Evolutionary conservation across 2,888 invertebrate species (phyloP).

Genomic region (Andricus quercusramuli): DNA sequence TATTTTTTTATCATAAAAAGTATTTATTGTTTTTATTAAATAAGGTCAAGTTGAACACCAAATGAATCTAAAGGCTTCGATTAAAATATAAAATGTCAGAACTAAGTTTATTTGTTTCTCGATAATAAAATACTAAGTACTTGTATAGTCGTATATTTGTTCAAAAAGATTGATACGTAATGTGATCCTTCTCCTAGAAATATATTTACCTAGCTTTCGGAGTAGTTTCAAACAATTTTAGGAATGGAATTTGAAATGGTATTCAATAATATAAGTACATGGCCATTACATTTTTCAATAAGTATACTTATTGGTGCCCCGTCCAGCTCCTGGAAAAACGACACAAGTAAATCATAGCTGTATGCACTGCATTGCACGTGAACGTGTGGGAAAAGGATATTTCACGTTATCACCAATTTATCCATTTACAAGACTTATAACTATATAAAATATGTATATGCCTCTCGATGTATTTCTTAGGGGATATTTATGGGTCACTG

Average conservation of each 20-base stretch:
- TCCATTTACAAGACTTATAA: constrained; percentile 33
- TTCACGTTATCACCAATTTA: constrained; percentile 20
- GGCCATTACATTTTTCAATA: neutral
- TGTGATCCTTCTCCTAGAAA: too few species aligned
- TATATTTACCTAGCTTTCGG: too few species aligned
- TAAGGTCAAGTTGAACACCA: too few species aligned
- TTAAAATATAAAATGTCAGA: too few species aligned
- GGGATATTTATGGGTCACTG: neutral
- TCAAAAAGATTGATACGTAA: too few species aligned
- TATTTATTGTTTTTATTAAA: too few species aligned
- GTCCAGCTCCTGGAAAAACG: constrained; percentile 3
- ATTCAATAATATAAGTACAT: neutral
- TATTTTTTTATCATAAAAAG: too few species aligned
- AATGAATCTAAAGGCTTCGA: too few species aligned
- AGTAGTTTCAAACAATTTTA: too few species aligned
- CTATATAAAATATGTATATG: constrained; percentile 11
- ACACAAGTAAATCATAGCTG: neutral
- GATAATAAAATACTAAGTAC: too few species aligned
- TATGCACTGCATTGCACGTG: constrained; percentile 1
- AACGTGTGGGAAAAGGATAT: neutral
- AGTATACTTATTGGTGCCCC: neutral
- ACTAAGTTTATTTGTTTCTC: too few species aligned
- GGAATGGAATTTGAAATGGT: neutral
- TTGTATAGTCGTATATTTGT: too few species aligned
- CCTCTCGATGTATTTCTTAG: constrained; percentile 32